Evolutionary conservation across 2,888 invertebrate genomes (phyloP).

Genomic region (Coenonympha glycerion): DNA sequence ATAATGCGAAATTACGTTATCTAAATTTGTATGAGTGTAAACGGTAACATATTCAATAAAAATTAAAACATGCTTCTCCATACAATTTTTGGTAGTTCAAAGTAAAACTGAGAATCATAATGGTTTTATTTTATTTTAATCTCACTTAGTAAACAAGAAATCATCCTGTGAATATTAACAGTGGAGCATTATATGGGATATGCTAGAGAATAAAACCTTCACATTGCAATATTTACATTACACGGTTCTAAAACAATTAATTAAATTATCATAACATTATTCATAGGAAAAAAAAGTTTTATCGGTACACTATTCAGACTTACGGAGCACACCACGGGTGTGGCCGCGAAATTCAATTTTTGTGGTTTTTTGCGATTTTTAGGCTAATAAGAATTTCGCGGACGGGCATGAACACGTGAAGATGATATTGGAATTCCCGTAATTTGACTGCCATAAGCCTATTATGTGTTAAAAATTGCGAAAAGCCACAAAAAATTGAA

Average conservation of each 20-base stretch:
- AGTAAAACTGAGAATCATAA: constrained; percentile 2
- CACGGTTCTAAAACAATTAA: not conserved
- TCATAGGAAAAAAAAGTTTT: too few species aligned
- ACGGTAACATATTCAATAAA: not conserved
- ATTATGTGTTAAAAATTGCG: too few species aligned
- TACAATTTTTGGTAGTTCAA: not conserved
- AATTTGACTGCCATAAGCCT: too few species aligned
- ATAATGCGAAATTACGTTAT: not conserved
- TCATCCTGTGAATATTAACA: constrained; percentile 48
- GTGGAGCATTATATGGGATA: constrained; percentile 39
- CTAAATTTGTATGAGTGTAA: not conserved
- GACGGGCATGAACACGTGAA: too few species aligned
- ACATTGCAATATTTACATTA: constrained; percentile 30
- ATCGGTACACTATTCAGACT: too few species aligned
- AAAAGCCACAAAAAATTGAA: too few species aligned
- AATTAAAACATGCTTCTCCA: too few species aligned
- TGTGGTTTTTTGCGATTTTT: too few species aligned
- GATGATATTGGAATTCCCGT: too few species aligned
- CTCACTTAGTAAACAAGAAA: constrained; percentile 48
- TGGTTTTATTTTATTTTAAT: constrained; percentile 34
- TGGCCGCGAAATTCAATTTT: too few species aligned
- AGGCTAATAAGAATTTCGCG: too few species aligned
- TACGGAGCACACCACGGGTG: too few species aligned
- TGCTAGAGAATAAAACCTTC: constrained; percentile 29
- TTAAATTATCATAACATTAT: not conserved